Conservation (phyloP, 2,888 invertebrate species). For the Ptychoptera albimana region DNA sequence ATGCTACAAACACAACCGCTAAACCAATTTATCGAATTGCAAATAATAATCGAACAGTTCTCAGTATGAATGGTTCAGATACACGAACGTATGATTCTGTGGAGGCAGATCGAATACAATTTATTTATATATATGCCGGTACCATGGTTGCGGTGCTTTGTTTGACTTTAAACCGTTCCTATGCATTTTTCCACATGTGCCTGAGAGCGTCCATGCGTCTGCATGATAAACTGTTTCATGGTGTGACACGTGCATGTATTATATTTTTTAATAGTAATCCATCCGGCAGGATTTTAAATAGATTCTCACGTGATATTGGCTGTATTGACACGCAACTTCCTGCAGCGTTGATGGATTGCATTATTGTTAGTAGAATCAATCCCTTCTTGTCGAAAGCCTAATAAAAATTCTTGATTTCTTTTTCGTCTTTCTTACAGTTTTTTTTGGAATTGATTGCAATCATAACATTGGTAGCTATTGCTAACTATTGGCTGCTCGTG, state of each 20-base stretch:
- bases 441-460: conserved; percentile 58
- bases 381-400: neutral
- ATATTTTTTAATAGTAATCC: conserved; percentile 47
- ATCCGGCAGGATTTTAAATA: conserved; percentile 38
- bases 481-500: conserved; percentile 51
- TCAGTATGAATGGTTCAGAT: too few relatives aligned
- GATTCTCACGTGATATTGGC: conserved; percentile 48
- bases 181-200: conserved; percentile 34
- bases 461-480: conserved; percentile 49
- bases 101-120: too few relatives aligned
- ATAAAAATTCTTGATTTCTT: neutral
- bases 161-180: conserved; percentile 17
- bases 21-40: too few relatives aligned
- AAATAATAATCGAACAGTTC: too few relatives aligned
- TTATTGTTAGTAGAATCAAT: conserved; percentile 27
- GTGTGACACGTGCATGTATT: conserved; percentile 39
- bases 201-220: conserved; percentile 38
- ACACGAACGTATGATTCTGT: too few relatives aligned
- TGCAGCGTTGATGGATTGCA: conserved; percentile 30
- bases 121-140: conserved; percentile 25
- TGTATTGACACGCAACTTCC: conserved; percentile 32
- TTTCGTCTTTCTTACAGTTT: conserved; percentile 33
- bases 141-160: conserved; percentile 35
- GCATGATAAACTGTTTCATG: conserved; percentile 42
- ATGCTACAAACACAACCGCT: too few relatives aligned